Base-by-base conservation (phyloP, 2,888 invertebrate genomes). In the Meloe dianella region DNA sequence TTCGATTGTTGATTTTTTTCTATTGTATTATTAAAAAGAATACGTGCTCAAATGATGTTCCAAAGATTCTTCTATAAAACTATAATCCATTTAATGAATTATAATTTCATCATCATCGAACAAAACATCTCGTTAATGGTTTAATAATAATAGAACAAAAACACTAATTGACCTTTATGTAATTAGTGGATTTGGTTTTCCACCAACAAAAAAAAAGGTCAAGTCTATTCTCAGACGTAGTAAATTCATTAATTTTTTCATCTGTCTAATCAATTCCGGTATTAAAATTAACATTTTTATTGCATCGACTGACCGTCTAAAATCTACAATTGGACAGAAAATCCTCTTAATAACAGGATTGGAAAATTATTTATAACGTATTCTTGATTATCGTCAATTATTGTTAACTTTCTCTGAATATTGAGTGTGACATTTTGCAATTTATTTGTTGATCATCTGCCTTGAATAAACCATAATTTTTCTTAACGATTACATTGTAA, bases 381-480 rank as follows among this genome's bases (percentile, higher is more conserved):
- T 27, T 27, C 2, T 27, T 27, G 2, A 27, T 27, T 41, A 17
- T 17, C n/a, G 17, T 8, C 41, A 8, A 17, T 41, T 41, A 41
- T 17, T 41, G 41, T n/a, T 12, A 41, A 41, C 41, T 41, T 41
- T 41, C 41, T 41, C 41, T 41, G 41, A 41, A 41, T 41, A 41
- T 41, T 17, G 41, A 41, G 12, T 35, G 17, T 41, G 41, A 17
- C 41, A 41, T 41, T 41, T 41, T 41, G 41, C 41, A 41, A 41
- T 41, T 17, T 41, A 41, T 41, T n/a, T 41, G n/a, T 17, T 17
- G 41, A 41, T 41, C 41, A 41, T 41, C 41, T 41, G 41, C 41
- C 41, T 41, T 41, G 41, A 41, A 41, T 41, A n/a, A 17, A 17
- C 41, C 41, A 8, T 41, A 41, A 41, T 41, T 41, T 41, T 32